Conservation (phyloP, 2,797 vertebrate species). For the Alosa sapidissima region DNA sequence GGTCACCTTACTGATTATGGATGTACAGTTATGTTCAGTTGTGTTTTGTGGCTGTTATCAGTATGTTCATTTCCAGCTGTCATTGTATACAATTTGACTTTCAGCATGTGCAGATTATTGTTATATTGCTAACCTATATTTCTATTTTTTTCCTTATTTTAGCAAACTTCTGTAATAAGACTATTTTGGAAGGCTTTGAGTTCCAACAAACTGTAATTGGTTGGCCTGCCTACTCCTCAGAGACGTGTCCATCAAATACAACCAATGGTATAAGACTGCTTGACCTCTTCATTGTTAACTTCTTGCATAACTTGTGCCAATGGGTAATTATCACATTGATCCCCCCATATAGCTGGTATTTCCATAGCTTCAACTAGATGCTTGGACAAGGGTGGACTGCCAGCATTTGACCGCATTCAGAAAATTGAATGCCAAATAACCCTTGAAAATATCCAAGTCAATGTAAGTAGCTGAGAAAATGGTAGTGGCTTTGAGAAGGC, state of each 20-base stretch:
- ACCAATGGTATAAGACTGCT: neutral
- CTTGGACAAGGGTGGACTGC: neutral
- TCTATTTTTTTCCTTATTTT: neutral
- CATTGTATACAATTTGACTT: neutral
- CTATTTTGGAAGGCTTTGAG: neutral
- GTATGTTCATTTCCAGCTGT: neutral
- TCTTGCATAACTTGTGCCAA: neutral
- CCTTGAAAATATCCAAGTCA: constrained; percentile 3
- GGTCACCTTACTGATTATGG: no score
- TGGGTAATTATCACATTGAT: neutral
- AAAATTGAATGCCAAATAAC: neutral
- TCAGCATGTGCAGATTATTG: no score
- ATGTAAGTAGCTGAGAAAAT: neutral
- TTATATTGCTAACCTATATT: neutral
- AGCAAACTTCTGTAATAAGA: neutral
- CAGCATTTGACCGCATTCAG: neutral
- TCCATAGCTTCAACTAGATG: neutral
- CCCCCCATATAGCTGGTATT: neutral
- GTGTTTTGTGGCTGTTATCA: neutral
- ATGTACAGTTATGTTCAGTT: neutral
- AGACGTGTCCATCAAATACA: neutral
- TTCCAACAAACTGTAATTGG: constrained; percentile 1
- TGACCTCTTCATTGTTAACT: neutral
- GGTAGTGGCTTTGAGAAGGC: neutral
- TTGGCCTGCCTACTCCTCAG: neutral